Evolutionary conservation across 2,113 vertebrate species (phyloP).

Genomic region (Rhabdornis inornatus): DNA sequence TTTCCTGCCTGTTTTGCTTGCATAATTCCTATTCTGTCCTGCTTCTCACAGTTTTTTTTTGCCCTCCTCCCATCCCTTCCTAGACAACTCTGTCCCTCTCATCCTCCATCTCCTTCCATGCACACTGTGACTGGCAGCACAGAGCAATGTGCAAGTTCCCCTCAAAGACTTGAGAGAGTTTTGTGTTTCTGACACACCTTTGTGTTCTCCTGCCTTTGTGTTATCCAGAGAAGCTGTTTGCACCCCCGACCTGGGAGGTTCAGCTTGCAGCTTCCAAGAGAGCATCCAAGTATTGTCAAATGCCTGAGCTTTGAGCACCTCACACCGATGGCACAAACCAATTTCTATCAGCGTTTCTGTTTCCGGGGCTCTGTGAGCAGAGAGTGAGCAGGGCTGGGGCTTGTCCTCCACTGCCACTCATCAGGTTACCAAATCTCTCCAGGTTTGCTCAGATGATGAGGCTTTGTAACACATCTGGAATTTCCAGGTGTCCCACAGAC

Average conservation of each 20-base stretch:
- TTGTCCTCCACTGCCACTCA: background rate
- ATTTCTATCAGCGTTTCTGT: background rate
- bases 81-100: background rate
- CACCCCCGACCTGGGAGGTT: background rate
- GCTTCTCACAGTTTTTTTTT: background rate
- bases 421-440: background rate
- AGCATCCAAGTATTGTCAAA: background rate
- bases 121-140: background rate
- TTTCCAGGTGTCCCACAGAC: background rate
- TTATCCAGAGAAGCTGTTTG: background rate
- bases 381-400: background rate
- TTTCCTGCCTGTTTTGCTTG: background rate
- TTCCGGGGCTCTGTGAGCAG: background rate
- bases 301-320: background rate
- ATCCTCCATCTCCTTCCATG: background rate
- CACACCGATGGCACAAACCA: background rate
- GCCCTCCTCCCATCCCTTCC: background rate
- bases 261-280: background rate
- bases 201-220: background rate
- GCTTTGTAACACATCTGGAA: background rate
- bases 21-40: background rate
- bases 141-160: background rate
- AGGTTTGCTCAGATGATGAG: background rate
- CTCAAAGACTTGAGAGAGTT: background rate
- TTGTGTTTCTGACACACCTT: background rate